Conservation (phyloP, 2,888 invertebrate species). For the Eilema griseolum region DNA sequence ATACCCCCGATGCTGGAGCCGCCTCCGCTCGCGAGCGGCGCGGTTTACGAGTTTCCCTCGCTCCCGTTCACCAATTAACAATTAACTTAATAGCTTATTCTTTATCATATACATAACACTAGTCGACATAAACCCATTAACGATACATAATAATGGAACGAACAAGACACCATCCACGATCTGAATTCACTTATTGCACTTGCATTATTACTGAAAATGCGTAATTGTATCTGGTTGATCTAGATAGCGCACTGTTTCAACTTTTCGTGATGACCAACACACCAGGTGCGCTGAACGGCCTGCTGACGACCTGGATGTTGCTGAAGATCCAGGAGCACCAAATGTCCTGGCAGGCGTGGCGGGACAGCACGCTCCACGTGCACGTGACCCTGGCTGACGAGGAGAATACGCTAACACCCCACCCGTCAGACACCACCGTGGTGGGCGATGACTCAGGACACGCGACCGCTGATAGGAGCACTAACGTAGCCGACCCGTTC, state of each 20-base stretch:
- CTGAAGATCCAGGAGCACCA: slow-evolving; percentile 84
- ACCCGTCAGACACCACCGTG: slow-evolving; percentile 57
- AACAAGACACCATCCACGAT: background rate
- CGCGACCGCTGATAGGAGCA: slow-evolving; percentile 60
- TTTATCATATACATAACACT: no score
- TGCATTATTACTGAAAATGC: background rate
- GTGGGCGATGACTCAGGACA: slow-evolving; percentile 50
- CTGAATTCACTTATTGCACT: background rate
- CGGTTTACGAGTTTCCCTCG: no score
- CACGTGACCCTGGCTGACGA: slow-evolving; percentile 72
- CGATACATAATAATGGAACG: background rate
- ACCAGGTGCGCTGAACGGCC: slow-evolving; percentile 78
- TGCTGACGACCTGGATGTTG: slow-evolving; percentile 83
- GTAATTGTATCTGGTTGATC: background rate
- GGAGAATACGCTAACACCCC: slow-evolving; percentile 48
- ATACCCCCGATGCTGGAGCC: no score
- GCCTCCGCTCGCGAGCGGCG: no score
- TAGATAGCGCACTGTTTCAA: background rate
- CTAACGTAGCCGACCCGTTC: slow-evolving; percentile 76
- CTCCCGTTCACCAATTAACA: no score
- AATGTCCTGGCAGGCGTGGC: slow-evolving; percentile 81
- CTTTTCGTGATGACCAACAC: slow-evolving; percentile 8
- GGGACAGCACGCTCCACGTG: slow-evolving; percentile 80
- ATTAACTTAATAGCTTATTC: no score
- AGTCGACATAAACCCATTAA: background rate